phyloP scores from a whole-genome alignment of 92 coral and sea anemone species.

The Palythoa grandiflora region DNA sequence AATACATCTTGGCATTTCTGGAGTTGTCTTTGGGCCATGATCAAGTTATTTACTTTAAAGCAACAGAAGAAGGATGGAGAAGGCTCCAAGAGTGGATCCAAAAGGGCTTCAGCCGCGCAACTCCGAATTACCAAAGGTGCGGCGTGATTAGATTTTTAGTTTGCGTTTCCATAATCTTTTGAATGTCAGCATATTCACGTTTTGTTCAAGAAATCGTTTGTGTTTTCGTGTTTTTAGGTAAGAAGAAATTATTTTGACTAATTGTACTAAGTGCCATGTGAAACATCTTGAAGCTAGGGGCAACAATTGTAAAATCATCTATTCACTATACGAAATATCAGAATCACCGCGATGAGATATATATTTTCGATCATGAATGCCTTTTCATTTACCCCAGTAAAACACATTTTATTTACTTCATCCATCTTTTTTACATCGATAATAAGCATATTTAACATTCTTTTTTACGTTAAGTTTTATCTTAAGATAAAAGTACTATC shows the following conservation, averaged over 20 bases:
- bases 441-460: background rate
- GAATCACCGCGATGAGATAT: conserved; percentile 6
- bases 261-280: background rate
- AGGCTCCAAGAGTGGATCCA: conserved; percentile 91
- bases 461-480: background rate
- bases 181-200: conserved; percentile 23
- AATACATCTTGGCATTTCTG: conserved; percentile 48
- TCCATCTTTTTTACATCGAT: background rate
- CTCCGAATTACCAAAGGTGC: conserved; percentile 98
- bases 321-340: conserved; percentile 20
- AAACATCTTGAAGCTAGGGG: background rate
- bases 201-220: background rate
- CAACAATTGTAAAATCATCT: background rate
- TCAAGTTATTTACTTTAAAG: conserved; percentile 93
- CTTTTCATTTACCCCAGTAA: background rate
- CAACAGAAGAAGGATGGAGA: conserved; percentile 99
- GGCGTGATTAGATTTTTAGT: conserved; percentile 56
- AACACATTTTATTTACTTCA: background rate
- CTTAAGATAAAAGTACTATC: background rate
- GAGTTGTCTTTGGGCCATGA: conserved; percentile 78
- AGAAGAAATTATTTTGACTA: background rate
- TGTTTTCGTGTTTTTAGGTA: background rate
- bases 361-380: background rate
- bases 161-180: conserved; percentile 54
- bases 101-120: conserved; percentile 99